Percentiles rank a stretch among this genome's conserved stretches.
Evolutionary conservation across 37 sponge, comb jelly and placozoan genomes (phyloP).

Genomic region (Cliona cf. orientalis): DNA sequence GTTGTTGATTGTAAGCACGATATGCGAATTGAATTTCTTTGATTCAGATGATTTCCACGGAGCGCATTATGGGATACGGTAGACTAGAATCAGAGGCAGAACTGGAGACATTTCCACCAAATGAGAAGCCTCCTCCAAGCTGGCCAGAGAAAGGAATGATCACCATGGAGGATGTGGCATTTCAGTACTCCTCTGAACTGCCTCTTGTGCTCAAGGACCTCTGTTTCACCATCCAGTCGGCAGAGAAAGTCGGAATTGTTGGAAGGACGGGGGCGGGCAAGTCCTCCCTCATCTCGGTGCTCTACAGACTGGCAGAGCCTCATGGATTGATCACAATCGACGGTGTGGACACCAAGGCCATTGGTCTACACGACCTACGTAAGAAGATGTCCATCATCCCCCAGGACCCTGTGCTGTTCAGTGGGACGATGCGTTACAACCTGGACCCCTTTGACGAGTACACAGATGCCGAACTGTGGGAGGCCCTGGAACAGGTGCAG

Average conservation of each 20-base stretch:
- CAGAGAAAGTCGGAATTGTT: constrained; percentile 91
- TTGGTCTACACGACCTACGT: constrained; percentile 86
- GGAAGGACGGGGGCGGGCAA: constrained; percentile 97
- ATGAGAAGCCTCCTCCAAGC: constrained; percentile 50
- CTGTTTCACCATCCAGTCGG: constrained; percentile 42
- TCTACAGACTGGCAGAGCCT: constrained; percentile 90
- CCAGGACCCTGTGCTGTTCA: constrained; percentile 91
- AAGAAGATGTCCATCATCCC: constrained; percentile 89
- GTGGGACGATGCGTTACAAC: constrained; percentile 87
- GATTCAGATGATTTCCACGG: constrained; percentile 82
- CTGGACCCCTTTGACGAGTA: constrained; percentile 86
- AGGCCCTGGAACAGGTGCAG: constrained; percentile 80
- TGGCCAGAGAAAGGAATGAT: constrained; percentile 79
- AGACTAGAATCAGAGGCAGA: constrained; percentile 65
- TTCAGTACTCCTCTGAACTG: constrained; percentile 39
- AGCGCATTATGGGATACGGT: constrained; percentile 74
- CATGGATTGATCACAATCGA: constrained; percentile 79
- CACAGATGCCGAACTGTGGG: constrained; percentile 79
- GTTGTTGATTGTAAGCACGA: not conserved
- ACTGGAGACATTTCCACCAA: constrained; percentile 50
- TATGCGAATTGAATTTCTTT: not conserved
- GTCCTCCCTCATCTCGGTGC: constrained; percentile 80
- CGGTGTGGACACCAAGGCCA: constrained; percentile 67
- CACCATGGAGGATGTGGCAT: constrained; percentile 42
- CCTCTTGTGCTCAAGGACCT: constrained; percentile 70